phyloP scores from a whole-genome alignment of 2,888 invertebrate species.

The Microplitis manilae region DNA sequence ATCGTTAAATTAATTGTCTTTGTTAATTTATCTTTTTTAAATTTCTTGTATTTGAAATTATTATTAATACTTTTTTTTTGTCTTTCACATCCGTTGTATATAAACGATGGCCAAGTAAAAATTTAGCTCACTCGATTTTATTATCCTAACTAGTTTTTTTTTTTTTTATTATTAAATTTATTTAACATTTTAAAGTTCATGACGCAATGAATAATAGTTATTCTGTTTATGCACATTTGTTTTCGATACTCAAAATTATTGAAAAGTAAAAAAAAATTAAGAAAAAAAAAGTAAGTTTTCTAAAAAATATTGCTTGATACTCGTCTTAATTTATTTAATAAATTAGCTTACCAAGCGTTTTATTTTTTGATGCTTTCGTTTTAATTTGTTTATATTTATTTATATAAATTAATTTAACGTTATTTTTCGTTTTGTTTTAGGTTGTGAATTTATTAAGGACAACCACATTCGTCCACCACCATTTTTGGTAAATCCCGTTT shows the following conservation, averaged over 20 bases:
- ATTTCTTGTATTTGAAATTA: constrained; percentile 3
- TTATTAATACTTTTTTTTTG: constrained; percentile 34
- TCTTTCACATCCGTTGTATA: constrained; percentile 11
- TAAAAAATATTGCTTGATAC: neutral
- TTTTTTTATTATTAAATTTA: constrained; percentile 30
- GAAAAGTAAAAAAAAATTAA: neutral
- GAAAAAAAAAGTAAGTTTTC: neutral
- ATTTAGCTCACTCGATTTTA: constrained; percentile 48
- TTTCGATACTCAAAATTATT: too few relatives aligned
- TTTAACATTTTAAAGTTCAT: constrained; percentile 35
- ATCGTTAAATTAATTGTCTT: constrained; percentile 3
- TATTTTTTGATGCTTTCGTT: neutral
- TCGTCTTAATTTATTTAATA: neutral
- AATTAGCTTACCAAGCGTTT: neutral
- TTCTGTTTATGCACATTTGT: neutral
- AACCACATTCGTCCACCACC: constrained; percentile 96
- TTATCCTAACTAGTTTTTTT: constrained; percentile 54
- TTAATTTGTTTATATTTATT: neutral
- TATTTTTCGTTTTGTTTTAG: neutral
- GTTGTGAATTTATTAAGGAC: constrained; percentile 76
- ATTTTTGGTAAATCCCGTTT: constrained; percentile 95
- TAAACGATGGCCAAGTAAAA: constrained; percentile 8
- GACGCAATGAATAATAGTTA: constrained; percentile 36
- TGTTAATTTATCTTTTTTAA: constrained; percentile 12
- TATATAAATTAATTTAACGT: neutral